Percentiles rank a stretch among this genome's conserved stretches.
Conservation (phyloP, 2,113 vertebrate species). For the Bagarius yarrelli region DNA sequence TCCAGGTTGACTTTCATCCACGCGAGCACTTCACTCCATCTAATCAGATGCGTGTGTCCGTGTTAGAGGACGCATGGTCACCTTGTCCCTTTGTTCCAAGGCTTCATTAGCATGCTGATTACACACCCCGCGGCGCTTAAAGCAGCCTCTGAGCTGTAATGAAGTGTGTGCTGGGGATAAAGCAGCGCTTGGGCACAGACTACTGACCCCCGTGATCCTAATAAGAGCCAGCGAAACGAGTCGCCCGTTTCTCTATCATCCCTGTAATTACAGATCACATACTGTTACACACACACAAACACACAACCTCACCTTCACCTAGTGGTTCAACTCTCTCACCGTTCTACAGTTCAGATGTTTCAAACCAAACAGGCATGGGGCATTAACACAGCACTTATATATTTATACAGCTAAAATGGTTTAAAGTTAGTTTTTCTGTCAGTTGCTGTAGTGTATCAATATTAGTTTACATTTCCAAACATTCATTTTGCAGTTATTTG, state of each 20-base stretch:
- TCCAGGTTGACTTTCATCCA: not conserved
- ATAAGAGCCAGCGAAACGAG: slow-evolving; percentile 38
- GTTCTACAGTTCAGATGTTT: not conserved
- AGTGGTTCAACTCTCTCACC: not conserved
- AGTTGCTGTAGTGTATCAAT: too few species aligned
- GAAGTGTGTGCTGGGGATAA: slow-evolving; percentile 44
- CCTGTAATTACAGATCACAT: slow-evolving; percentile 37
- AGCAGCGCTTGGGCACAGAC: slow-evolving; percentile 24
- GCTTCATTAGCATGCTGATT: slow-evolving; percentile 55
- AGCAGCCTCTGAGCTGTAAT: slow-evolving; percentile 43
- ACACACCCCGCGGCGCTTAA: slow-evolving; percentile 42
- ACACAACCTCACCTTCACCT: slow-evolving; percentile 3
- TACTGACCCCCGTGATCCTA: slow-evolving; percentile 30
- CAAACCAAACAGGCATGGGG: not conserved
- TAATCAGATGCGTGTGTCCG: slow-evolving; percentile 33
- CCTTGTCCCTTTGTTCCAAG: slow-evolving; percentile 37
- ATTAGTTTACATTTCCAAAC: too few species aligned
- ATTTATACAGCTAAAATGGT: too few species aligned
- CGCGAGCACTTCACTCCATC: not conserved
- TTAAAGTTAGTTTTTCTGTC: too few species aligned
- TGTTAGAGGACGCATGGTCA: slow-evolving; percentile 41
- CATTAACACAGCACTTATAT: too few species aligned
- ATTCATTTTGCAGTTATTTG: too few species aligned
- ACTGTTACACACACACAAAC: slow-evolving; percentile 19
- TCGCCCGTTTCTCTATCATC: slow-evolving; percentile 36